Evolutionary conservation across 2,797 vertebrate species (phyloP).

Genomic region (Neostethus bicornis): DNA sequence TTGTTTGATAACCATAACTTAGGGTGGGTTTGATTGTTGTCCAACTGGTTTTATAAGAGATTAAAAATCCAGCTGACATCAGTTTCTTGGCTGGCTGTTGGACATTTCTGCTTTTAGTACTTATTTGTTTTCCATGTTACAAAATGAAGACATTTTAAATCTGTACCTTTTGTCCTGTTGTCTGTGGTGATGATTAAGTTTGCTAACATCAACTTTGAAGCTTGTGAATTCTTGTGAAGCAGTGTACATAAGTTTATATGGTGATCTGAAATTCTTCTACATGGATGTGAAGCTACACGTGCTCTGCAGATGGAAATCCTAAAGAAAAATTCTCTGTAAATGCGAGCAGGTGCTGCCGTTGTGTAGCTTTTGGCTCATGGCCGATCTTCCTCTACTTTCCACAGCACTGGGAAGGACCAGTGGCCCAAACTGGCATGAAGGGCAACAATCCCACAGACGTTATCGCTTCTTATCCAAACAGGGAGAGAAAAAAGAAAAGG

Average conservation of each 20-base stretch:
- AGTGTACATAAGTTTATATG: slow-evolving; percentile 68
- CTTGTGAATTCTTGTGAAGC: slow-evolving; percentile 41
- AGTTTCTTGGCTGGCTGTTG: not conserved
- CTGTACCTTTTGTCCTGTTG: slow-evolving; percentile 16
- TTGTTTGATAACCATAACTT: not conserved
- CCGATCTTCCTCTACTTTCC: slow-evolving; percentile 44
- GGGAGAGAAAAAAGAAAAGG: slow-evolving; percentile 16
- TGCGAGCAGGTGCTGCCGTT: slow-evolving; percentile 83
- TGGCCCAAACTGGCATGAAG: slow-evolving; percentile 70
- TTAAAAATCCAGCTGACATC: not conserved
- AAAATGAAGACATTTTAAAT: not conserved
- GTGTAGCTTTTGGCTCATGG: slow-evolving; percentile 66
- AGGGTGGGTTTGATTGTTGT: too few relatives aligned
- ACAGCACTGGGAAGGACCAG: slow-evolving; percentile 21
- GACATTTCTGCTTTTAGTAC: not conserved
- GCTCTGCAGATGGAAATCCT: slow-evolving; percentile 71
- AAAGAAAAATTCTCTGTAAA: slow-evolving; percentile 69
- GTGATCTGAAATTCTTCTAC: too few relatives aligned
- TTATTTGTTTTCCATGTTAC: not conserved
- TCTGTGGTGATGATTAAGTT: slow-evolving; percentile 14
- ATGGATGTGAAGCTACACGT: slow-evolving; percentile 63
- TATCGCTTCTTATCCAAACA: slow-evolving; percentile 82
- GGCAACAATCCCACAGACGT: slow-evolving; percentile 48
- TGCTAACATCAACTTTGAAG: slow-evolving; percentile 20
- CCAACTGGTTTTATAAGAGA: not conserved